phyloP scores from a whole-genome alignment of 1,140 invertebrate species.

The Brachionus rubens region DNA sequence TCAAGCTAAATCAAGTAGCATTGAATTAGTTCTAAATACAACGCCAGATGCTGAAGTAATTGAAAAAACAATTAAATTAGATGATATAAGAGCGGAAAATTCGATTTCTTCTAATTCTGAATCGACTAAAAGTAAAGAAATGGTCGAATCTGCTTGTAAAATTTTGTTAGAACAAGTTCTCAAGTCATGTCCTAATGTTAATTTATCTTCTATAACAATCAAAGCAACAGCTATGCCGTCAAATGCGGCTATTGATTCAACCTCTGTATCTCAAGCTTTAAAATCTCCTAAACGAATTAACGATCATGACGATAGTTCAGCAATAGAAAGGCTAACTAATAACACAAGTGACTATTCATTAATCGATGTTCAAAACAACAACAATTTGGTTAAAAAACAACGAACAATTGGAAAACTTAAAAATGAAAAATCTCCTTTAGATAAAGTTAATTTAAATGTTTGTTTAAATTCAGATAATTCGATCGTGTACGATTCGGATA shows the following conservation, averaged over 20 bases:
- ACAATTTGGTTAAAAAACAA: too few relatives aligned
- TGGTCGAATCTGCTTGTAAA: conserved; percentile 31
- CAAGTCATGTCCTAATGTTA: not conserved
- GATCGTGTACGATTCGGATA: not conserved
- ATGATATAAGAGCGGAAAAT: not conserved
- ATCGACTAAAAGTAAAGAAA: not conserved
- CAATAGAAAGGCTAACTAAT: too few relatives aligned
- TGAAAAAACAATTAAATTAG: conserved; percentile 18
- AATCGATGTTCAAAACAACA: too few relatives aligned
- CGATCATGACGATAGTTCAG: too few relatives aligned
- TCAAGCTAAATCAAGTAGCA: not conserved
- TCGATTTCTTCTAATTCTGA: not conserved
- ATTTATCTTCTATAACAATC: conserved; percentile 3
- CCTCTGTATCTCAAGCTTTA: too few relatives aligned
- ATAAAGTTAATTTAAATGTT: too few relatives aligned
- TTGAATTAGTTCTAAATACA: not conserved
- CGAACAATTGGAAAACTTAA: too few relatives aligned
- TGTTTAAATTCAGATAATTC: too few relatives aligned
- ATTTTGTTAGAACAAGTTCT: conserved; percentile 11
- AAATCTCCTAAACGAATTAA: too few relatives aligned
- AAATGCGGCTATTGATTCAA: too few relatives aligned
- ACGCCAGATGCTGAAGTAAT: not conserved
- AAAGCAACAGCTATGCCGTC: not conserved
- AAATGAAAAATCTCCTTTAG: too few relatives aligned
- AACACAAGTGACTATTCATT: too few relatives aligned